These are phyloP conservation scores for Drosophila helvetica DNA, from an alignment of 2,888 invertebrate genomes.

Conservation along the genomic window DNA sequence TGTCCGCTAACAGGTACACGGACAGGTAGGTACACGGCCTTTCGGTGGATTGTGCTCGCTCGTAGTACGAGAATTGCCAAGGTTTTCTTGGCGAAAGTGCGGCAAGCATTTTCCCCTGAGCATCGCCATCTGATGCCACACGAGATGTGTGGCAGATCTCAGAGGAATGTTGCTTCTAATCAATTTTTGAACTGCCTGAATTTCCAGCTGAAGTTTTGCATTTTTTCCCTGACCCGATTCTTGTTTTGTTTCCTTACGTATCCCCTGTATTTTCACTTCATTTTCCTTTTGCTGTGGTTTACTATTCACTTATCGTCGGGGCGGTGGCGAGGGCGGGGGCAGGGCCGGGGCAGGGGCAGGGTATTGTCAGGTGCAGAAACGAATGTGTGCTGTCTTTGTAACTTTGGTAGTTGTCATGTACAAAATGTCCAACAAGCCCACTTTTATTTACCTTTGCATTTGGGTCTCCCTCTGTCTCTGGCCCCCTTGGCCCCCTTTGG, in stretches of 20 bases:
- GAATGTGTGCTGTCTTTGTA: slow-evolving; percentile 41
- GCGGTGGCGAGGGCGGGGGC: neutral
- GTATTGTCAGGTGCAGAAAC: slow-evolving; percentile 42
- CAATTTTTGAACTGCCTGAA: slow-evolving; percentile 70
- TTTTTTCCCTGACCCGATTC: slow-evolving; percentile 41
- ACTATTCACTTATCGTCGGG: slow-evolving; percentile 56
- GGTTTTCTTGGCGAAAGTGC: neutral
- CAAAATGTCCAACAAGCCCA: slow-evolving; percentile 72
- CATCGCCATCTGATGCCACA: neutral
- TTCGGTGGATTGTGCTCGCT: neutral
- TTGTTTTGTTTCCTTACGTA: slow-evolving; percentile 33
- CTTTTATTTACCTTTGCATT: slow-evolving; percentile 68
- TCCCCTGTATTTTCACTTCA: slow-evolving; percentile 15
- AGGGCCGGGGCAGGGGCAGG: neutral
- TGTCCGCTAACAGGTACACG: slow-evolving; percentile 50
- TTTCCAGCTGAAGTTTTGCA: slow-evolving; percentile 58
- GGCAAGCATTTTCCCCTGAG: neutral
- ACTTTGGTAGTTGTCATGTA: slow-evolving; percentile 68
- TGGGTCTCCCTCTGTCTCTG: slow-evolving; percentile 2
- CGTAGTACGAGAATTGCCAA: neutral
- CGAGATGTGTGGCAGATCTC: slow-evolving; percentile 19
- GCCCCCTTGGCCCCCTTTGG: neutral
- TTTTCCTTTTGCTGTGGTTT: slow-evolving; percentile 35
- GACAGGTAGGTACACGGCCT: slow-evolving; percentile 42
- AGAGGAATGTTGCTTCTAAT: slow-evolving; percentile 64